Evolutionary conservation across 1,140 invertebrate genomes (phyloP).

Genomic region (Chionoecetes opilio): DNA sequence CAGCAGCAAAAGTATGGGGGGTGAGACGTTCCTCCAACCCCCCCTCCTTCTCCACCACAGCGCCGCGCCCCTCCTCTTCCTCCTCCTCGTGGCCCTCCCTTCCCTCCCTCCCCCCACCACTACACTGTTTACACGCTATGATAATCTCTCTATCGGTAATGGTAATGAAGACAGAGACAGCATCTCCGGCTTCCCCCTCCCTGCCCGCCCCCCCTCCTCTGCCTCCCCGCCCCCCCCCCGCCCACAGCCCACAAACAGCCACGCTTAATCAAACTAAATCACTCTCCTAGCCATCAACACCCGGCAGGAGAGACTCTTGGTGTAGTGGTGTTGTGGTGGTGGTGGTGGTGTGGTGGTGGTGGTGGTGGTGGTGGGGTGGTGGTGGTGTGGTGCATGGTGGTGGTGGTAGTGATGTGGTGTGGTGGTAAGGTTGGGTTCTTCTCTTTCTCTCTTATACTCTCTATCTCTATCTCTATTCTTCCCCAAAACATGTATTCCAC

Average conservation of each 20-base stretch:
- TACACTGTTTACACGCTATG: constrained; percentile 77
- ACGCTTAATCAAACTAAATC: constrained; percentile 62
- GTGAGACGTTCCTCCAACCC: background rate
- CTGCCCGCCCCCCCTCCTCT: background rate
- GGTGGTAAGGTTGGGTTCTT: background rate
- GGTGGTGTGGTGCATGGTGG: background rate
- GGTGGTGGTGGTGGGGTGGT: background rate
- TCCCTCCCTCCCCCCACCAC: constrained; percentile 36
- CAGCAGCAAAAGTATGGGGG: background rate
- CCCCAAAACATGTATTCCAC: background rate
- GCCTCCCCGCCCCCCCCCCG: background rate
- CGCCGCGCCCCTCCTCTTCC: background rate
- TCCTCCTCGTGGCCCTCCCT: background rate
- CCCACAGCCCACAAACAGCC: constrained; percentile 52
- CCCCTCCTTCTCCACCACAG: background rate
- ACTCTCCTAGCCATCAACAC: constrained; percentile 52
- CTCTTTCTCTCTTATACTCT: constrained; percentile 41
- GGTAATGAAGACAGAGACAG: constrained; percentile 77
- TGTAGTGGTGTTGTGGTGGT: constrained; percentile 38
- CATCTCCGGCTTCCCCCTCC: background rate
- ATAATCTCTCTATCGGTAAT: constrained; percentile 78
- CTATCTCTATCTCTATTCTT: background rate
- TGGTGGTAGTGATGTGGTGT: background rate
- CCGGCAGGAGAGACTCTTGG: background rate
- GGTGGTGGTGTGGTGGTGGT: constrained; percentile 34